These are phyloP conservation scores for Xylota segnis DNA, from an alignment of 2,888 invertebrate species.

Conservation along the genomic window DNA sequence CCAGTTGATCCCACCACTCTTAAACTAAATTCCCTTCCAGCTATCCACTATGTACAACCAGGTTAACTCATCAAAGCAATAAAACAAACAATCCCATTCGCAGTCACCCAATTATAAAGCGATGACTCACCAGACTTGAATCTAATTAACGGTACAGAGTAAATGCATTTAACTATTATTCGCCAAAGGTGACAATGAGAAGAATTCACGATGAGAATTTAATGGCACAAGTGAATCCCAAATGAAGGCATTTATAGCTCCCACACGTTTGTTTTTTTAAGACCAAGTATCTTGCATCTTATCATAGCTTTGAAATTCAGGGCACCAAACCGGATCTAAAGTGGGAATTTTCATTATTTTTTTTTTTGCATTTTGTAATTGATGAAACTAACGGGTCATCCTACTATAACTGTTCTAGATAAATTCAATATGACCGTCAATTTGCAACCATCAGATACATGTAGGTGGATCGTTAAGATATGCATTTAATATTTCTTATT, in stretches of 20 bases:
- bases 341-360: conserved; percentile 7
- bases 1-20: too few relatives aligned
- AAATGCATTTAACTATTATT: conserved; percentile 1
- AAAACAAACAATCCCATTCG: neutral
- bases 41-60: too few relatives aligned
- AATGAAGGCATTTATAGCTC: conserved; percentile 14
- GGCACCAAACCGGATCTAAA: conserved; percentile 49
- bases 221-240: neutral
- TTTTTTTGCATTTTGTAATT: conserved; percentile 10
- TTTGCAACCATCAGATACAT: neutral
- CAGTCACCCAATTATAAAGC: neutral
- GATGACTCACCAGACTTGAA: conserved; percentile 2
- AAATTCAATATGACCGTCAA: neutral
- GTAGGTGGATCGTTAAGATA: neutral
- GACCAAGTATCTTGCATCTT: conserved; percentile 4
- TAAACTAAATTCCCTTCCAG: neutral
- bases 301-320: conserved; percentile 33
- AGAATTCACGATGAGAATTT: conserved; percentile 33
- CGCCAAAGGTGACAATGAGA: conserved; percentile 6
- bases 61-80: neutral
- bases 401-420: neutral
- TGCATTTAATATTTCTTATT: too few relatives aligned
- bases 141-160: conserved; percentile 17
- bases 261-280: neutral
- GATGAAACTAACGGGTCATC: neutral